A percentile compares a stretch with the other conserved stretches of the same genome.
These are phyloP conservation scores for Gallinago solitaria DNA, from an alignment of 2,797 vertebrate genomes.

Conservation along the genomic window DNA sequence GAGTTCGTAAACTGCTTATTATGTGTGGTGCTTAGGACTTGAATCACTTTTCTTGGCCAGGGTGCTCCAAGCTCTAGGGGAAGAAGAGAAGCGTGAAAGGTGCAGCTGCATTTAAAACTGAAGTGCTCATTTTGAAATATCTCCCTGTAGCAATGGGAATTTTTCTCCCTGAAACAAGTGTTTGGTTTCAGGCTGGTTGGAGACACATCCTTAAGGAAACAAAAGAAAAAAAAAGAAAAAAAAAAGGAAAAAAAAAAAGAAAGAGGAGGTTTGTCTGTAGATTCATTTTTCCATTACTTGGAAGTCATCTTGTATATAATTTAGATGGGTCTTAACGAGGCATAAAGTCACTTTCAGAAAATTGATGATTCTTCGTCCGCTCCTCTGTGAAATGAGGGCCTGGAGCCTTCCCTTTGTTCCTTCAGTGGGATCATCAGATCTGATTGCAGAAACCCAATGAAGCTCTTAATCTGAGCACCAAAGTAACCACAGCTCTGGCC, in stretches of 20 bases:
- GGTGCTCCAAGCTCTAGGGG: constrained; percentile 27
- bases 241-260: not conserved
- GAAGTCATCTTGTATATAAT: constrained; percentile 64
- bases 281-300: constrained; percentile 64
- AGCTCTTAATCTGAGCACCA: constrained; percentile 35
- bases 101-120: constrained; percentile 46
- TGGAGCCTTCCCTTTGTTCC: constrained; percentile 48
- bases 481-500: constrained; percentile 33
- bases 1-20: constrained; percentile 49
- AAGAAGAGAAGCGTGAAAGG: constrained; percentile 18
- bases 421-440: constrained; percentile 34
- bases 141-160: constrained; percentile 8
- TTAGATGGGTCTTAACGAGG: constrained; percentile 65
- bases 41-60: constrained; percentile 39
- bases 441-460: constrained; percentile 30
- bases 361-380: constrained; percentile 35
- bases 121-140: constrained; percentile 38
- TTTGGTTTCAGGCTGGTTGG: constrained; percentile 51
- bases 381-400: constrained; percentile 49
- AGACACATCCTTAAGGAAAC: constrained; percentile 33
- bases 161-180: constrained; percentile 47
- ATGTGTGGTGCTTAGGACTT: constrained; percentile 18
- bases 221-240: not conserved
- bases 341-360: constrained; percentile 65
- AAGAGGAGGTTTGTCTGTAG: not conserved